Evolutionary conservation across 2,888 invertebrate species (phyloP).

Genomic region (Hemistola chrysoprasaria): DNA sequence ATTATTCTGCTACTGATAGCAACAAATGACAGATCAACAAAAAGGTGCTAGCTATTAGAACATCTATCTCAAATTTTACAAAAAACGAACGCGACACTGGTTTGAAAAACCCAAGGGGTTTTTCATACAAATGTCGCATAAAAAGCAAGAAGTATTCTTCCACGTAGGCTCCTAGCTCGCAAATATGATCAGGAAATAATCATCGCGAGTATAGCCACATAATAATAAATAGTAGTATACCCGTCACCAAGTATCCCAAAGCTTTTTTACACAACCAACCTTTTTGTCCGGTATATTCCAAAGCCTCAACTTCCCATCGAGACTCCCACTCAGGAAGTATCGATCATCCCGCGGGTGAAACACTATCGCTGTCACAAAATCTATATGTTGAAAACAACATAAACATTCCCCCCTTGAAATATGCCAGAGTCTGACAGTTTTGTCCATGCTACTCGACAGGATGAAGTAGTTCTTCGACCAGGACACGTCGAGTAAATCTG

Average conservation of each 20-base stretch:
- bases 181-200: too few species aligned
- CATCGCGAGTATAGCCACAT: too few species aligned
- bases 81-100: too few species aligned
- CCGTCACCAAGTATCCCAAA: not conserved
- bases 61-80: too few species aligned
- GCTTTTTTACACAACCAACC: constrained; percentile 56
- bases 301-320: constrained; percentile 98
- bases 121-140: too few species aligned
- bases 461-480: constrained; percentile 99
- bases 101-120: too few species aligned
- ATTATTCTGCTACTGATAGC: too few species aligned
- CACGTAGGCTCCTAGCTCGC: too few species aligned
- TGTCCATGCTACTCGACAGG: constrained; percentile 99
- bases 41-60: too few species aligned
- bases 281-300: constrained; percentile 99
- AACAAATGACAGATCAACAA: too few species aligned
- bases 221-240: too few species aligned
- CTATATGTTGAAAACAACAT: constrained; percentile 99
- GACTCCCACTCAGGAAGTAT: constrained; percentile 97
- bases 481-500: constrained; percentile 97
- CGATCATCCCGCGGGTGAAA: constrained; percentile 97
- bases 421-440: constrained; percentile 98
- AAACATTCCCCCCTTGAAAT: constrained; percentile 98
- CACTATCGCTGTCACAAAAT: constrained; percentile 99
- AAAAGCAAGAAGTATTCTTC: too few species aligned